A percentile compares a stretch with the other conserved stretches of the same genome.
Conservation (phyloP, 2,797 vertebrate genomes). For the Smutsia temminckii region DNA sequence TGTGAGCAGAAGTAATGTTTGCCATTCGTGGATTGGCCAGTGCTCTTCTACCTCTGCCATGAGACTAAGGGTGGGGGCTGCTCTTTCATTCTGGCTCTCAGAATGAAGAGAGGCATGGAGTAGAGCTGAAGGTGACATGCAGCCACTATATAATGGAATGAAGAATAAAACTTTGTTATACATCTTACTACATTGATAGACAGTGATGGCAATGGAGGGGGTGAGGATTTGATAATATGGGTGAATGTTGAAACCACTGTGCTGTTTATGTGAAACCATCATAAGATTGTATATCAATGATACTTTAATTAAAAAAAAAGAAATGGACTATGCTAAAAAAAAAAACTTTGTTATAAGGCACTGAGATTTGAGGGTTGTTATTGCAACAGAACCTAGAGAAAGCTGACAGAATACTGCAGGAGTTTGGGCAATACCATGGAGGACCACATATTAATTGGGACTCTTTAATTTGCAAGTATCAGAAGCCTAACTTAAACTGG, state of each 20-base stretch:
- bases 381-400: constrained; percentile 1
- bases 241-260: too few species aligned
- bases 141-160: background rate
- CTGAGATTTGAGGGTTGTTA: background rate
- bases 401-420: background rate
- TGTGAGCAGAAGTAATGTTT: background rate
- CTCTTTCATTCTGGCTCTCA: background rate
- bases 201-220: too few species aligned
- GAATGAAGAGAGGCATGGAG: background rate
- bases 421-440: background rate
- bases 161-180: background rate
- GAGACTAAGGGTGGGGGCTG: background rate
- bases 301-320: too few species aligned
- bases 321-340: too few species aligned
- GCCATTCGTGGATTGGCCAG: background rate
- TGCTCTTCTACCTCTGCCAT: background rate
- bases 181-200: too few species aligned
- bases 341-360: background rate
- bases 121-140: background rate
- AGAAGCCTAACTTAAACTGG: background rate
- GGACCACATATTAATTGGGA: background rate
- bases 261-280: too few species aligned
- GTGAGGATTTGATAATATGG: too few species aligned
- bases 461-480: background rate
- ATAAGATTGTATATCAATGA: too few species aligned